A percentile compares a stretch with the other conserved stretches of the same genome.
Evolutionary conservation across 2,113 vertebrate genomes (phyloP).

Genomic region (Vanacampus margaritifer): DNA sequence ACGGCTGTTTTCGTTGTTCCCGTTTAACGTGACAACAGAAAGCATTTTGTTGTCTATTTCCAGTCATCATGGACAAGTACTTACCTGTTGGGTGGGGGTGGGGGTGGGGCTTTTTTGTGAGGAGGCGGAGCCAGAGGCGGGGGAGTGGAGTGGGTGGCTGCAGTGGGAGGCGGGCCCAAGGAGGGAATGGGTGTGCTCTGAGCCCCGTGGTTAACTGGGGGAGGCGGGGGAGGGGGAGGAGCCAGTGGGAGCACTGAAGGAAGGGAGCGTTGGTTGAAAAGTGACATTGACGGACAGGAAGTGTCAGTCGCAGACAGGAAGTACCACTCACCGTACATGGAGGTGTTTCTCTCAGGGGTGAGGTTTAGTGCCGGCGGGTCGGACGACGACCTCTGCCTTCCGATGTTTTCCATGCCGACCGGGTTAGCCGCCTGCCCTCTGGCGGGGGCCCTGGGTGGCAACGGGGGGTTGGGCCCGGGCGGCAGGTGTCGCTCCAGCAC

Average conservation of each 20-base stretch:
- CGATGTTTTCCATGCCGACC: conserved; percentile 74
- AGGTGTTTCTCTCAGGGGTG: conserved; percentile 59
- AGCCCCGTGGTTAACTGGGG: conserved; percentile 33
- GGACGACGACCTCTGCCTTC: conserved; percentile 89
- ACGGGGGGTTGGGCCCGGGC: conserved; percentile 69
- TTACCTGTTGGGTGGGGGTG: conserved; percentile 39
- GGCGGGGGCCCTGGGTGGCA: conserved; percentile 80
- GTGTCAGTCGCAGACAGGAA: background rate
- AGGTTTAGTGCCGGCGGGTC: conserved; percentile 84
- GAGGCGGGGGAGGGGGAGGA: conserved; percentile 32
- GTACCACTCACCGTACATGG: conserved; percentile 61
- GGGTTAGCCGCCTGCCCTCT: conserved; percentile 75
- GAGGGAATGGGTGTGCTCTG: conserved; percentile 55
- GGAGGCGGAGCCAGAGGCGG: conserved; percentile 29
- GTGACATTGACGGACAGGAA: background rate
- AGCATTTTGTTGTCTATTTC: background rate
- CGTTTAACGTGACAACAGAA: too few species aligned
- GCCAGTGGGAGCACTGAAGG: conserved; percentile 56
- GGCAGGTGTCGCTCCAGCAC: conserved; percentile 78
- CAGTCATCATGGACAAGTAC: background rate
- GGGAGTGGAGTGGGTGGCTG: conserved; percentile 1
- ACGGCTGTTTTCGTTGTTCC: too few species aligned
- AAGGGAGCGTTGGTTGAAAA: background rate
- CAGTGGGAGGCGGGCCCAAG: conserved; percentile 33
- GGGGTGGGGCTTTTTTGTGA: conserved; percentile 35